Evolutionary conservation across 1,140 invertebrate genomes (phyloP).

Genomic region (fruit fly (Drosophila melanogaster)): DNA sequence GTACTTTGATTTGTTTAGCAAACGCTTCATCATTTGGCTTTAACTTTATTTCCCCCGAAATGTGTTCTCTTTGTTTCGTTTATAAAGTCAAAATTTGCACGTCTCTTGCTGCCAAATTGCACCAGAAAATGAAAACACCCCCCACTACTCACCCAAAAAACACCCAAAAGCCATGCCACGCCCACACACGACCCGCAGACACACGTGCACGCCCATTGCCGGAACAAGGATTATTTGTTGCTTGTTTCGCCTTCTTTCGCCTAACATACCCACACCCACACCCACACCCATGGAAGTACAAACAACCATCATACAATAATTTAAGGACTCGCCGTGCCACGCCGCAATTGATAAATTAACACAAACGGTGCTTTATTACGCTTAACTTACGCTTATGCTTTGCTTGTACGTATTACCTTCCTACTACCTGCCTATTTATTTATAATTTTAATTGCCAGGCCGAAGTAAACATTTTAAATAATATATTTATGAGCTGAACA

Average conservation of each 20-base stretch:
- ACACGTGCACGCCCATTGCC: constrained; percentile 29
- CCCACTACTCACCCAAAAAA: constrained; percentile 22
- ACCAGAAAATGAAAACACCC: constrained; percentile 40
- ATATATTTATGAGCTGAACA: constrained; percentile 41
- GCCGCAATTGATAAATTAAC: constrained; percentile 35
- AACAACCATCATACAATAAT: constrained; percentile 31
- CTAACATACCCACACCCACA: constrained; percentile 16
- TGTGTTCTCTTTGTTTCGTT: constrained; percentile 45
- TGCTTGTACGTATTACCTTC: constrained; percentile 41
- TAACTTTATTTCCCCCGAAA: constrained; percentile 32
- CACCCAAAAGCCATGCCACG: constrained; percentile 23
- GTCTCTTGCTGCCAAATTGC: constrained; percentile 43
- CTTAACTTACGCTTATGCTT: constrained; percentile 49
- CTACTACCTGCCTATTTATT: constrained; percentile 50
- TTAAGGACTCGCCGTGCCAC: constrained; percentile 36
- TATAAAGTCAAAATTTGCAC: constrained; percentile 63
- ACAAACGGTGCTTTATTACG: constrained; percentile 41
- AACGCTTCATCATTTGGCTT: constrained; percentile 29
- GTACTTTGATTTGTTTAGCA: constrained; percentile 1
- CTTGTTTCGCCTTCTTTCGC: constrained; percentile 52
- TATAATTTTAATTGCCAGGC: constrained; percentile 50
- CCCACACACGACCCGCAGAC: constrained; percentile 15
- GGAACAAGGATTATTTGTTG: constrained; percentile 54
- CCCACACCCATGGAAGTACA: constrained; percentile 27
- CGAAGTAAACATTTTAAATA: constrained; percentile 22